A percentile compares a stretch with the other conserved stretches of the same genome.
phyloP scores from a whole-genome alignment of 2,113 vertebrate genomes.

The Pyrgilauda ruficollis region DNA sequence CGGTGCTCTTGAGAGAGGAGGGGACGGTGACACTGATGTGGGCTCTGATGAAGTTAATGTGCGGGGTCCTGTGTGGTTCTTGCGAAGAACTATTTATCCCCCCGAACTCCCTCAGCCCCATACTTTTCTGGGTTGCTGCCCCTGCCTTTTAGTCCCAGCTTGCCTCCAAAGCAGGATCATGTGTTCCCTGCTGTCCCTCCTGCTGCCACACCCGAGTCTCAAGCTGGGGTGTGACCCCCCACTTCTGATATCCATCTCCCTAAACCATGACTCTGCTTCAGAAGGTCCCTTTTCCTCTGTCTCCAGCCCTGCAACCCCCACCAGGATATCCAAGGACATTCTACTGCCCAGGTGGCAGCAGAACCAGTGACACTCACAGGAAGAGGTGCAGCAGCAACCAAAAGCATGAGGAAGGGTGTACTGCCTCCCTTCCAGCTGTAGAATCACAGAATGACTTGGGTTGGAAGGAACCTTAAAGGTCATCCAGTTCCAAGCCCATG shows the following conservation, averaged over 20 bases:
- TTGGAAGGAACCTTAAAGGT: neutral
- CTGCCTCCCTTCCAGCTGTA: neutral
- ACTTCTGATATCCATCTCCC: neutral
- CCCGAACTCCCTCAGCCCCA: neutral
- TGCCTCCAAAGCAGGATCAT: neutral
- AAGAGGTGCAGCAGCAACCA: neutral
- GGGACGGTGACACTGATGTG: neutral
- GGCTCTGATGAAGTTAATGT: neutral
- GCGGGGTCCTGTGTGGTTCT: rapidly evolving
- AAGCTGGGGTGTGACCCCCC: neutral
- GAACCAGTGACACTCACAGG: neutral
- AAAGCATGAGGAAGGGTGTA: neutral
- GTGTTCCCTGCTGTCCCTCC: neutral
- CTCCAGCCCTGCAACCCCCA: neutral
- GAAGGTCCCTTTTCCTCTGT: neutral
- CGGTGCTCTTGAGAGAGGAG: neutral
- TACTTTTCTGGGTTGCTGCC: neutral
- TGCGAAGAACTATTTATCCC: neutral
- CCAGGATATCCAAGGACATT: neutral
- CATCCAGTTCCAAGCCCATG: neutral
- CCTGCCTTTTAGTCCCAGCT: neutral
- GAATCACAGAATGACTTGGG: neutral
- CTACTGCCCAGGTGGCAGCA: neutral
- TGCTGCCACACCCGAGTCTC: rapidly evolving
- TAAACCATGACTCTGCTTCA: neutral